phyloP scores from a whole-genome alignment of 2,888 invertebrate species.

The Coelinius sp. region DNA sequence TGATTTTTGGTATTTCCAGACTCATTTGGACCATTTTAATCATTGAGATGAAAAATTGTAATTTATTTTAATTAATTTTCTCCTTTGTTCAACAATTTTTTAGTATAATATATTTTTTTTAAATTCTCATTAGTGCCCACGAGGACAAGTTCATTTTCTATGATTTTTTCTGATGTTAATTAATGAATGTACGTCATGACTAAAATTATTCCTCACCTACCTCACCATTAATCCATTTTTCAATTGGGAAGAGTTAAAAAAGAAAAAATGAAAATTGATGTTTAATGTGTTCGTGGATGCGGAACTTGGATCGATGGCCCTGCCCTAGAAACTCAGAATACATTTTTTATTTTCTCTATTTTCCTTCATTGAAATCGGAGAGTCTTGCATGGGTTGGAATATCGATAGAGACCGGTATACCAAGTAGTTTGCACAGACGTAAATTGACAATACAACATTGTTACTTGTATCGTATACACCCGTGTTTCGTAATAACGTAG shows the following conservation, averaged over 20 bases:
- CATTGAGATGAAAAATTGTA: too few relatives aligned
- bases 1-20: too few relatives aligned
- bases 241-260: slow-evolving; percentile 1
- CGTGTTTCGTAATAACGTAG: slow-evolving; percentile 12
- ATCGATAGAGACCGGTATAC: slow-evolving; percentile 19
- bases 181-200: not conserved
- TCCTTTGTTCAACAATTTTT: too few relatives aligned
- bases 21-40: too few relatives aligned
- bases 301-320: slow-evolving; percentile 42
- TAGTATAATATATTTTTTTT: too few relatives aligned
- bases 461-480: not conserved
- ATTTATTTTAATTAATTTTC: too few relatives aligned
- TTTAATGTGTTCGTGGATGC: slow-evolving; percentile 30
- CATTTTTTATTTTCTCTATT: not conserved
- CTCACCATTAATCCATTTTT: not conserved
- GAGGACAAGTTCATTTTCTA: not conserved
- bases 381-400: slow-evolving; percentile 32
- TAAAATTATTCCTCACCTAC: not conserved
- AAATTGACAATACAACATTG: slow-evolving; percentile 26
- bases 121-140: not conserved
- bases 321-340: slow-evolving; percentile 48
- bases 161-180: too few relatives aligned
- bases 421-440: slow-evolving; percentile 8
- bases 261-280: slow-evolving; percentile 37
- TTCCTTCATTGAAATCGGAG: slow-evolving; percentile 48